Evolutionary conservation across 2,888 invertebrate species (phyloP).

Genomic region (Caenorhabditis sp.): DNA sequence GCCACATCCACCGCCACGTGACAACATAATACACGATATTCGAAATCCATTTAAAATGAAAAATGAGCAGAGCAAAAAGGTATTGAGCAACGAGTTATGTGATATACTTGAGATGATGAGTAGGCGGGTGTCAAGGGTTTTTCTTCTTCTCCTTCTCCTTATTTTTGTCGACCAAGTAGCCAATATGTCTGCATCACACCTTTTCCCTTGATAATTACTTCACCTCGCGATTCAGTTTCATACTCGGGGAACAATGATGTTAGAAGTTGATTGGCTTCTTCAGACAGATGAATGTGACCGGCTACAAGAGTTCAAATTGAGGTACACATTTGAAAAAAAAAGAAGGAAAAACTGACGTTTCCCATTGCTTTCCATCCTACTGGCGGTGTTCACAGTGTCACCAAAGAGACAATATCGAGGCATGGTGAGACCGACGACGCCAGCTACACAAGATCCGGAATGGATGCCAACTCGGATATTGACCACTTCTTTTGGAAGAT

Average conservation of each 20-base stretch:
- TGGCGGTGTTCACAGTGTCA: constrained; percentile 61
- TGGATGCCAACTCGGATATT: constrained; percentile 58
- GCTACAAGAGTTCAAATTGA: constrained; percentile 38
- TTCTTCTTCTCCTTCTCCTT: no score
- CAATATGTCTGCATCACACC: constrained; percentile 60
- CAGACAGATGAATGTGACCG: constrained; percentile 53
- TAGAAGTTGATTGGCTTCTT: constrained; percentile 45
- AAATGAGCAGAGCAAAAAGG: no score
- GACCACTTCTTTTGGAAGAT: constrained; percentile 62
- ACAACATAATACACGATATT: constrained; percentile 51
- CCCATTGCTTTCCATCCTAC: constrained; percentile 60
- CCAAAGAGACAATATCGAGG: constrained; percentile 63
- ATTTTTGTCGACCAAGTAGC: constrained; percentile 36
- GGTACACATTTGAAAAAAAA: background rate
- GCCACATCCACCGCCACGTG: constrained; percentile 53
- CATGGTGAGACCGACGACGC: constrained; percentile 62
- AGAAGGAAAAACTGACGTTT: constrained; percentile 28
- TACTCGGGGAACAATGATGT: constrained; percentile 43
- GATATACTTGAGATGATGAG: no score
- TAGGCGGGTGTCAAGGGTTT: no score
- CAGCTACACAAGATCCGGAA: constrained; percentile 58
- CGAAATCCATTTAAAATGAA: constrained; percentile 19
- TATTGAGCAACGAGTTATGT: no score
- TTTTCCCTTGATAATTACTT: constrained; percentile 61
- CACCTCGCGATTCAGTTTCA: constrained; percentile 51